Base-by-base conservation (phyloP, 2,797 vertebrate species). In the Ctenochaetus hawaiiensis region DNA sequence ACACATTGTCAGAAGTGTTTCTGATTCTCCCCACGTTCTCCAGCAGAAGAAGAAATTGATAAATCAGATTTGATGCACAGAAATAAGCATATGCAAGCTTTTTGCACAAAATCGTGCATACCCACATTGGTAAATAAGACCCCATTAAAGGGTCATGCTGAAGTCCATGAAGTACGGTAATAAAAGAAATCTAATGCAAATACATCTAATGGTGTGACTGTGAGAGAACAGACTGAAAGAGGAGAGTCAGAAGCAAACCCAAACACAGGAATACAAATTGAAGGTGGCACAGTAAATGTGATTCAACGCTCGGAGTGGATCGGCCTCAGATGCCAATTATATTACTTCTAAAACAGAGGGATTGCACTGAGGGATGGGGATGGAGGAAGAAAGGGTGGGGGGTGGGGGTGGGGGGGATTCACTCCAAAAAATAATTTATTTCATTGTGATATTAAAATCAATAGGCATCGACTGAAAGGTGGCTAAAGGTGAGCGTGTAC, bases 361-460 rank as follows among this genome's bases (percentile, higher is more conserved):
- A 86, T 49, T 81, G 75, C 72, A 86, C 18, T 76, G 80, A 78
- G 71, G 79, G 72, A 67, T 66, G 56, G 64, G 77, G 66, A 66
- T 13, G 37, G 70, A 11, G 58, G 70, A 53, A 66, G 49, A 44
- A 70, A 65, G 64, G 68, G 34, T 26, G 37, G 48, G 9, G 43
- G 37, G 48, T 9, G 43, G 12, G 7, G 51, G 51, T 17, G 39
- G 78, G 1, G 67, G 49, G 75, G 72, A n/a, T n/a, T 64, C 22
- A 17, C 81, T 85, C 82, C 83, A 84, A 87, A 93, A 93, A 91
- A 94, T 89, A 87, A 94, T 94, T 90, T 91, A 95, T 94, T 94
- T 94, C 87, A 92, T 91, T 91, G 90, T 92, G 91, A 94, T 94
- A 94, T 95, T 78, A 93, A 93, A 95, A 94, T 95, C 93, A 92